Conservation (phyloP, 2,113 vertebrate species). For the Thomomys bottae region DNA sequence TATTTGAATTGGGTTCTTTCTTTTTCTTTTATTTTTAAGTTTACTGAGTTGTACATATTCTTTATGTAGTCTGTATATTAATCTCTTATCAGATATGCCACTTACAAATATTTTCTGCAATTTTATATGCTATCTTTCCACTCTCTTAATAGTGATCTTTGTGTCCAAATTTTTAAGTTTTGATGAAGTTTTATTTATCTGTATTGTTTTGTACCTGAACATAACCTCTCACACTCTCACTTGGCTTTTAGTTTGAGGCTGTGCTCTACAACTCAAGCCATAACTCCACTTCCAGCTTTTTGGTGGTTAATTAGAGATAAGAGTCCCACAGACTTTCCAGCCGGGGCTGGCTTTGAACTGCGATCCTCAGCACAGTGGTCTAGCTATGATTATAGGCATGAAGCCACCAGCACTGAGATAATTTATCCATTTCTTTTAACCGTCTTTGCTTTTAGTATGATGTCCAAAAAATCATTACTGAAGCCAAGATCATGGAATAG, state of each 20-base stretch:
- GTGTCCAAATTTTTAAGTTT: conserved; percentile 10
- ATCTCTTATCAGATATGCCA: not conserved
- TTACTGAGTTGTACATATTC: not conserved
- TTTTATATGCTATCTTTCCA: not conserved
- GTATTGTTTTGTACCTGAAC: too few relatives aligned
- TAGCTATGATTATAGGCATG: too few relatives aligned
- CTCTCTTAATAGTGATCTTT: not conserved
- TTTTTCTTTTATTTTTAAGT: conserved; percentile 1
- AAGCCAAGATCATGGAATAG: not conserved
- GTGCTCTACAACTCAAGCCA: too few relatives aligned
- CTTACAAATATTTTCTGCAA: conserved; percentile 10
- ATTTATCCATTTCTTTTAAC: not conserved
- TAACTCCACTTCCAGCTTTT: too few relatives aligned
- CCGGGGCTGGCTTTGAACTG: too few relatives aligned
- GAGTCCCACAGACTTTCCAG: too few relatives aligned
- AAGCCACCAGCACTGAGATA: too few relatives aligned
- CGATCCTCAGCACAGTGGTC: too few relatives aligned
- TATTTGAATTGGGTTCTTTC: not conserved
- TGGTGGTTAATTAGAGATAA: too few relatives aligned
- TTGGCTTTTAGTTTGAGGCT: too few relatives aligned
- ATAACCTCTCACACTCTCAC: too few relatives aligned
- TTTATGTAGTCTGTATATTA: not conserved
- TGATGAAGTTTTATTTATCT: not conserved
- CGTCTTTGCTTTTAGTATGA: not conserved
- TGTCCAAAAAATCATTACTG: not conserved